Base-by-base conservation (phyloP, 2,888 invertebrate genomes). In the Oeneis ivallda region DNA sequence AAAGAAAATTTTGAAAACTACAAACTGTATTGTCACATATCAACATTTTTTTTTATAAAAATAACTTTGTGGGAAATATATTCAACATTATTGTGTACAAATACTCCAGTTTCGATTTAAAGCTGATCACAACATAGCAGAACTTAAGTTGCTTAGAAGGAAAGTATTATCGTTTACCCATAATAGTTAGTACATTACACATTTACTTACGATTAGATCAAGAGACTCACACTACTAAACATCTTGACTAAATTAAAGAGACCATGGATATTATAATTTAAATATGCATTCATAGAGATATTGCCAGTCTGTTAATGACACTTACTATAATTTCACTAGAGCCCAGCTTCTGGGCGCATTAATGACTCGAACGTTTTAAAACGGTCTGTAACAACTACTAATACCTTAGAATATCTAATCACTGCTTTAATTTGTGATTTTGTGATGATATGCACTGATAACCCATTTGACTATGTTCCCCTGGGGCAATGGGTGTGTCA, bases 381-480 rank as follows among this genome's bases (percentile, higher is more conserved):
- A 89, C 84, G 78, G 87, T 86, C 82, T 81, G 86, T 91, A 90
- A 90, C 89, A 88, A 83, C 91, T 92, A 91, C 87, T 90, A 92
- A 91, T 90, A 91, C 90, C 92, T 90, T 89, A 89, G 79, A 87
- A 87, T 86, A 89, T 87, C 89, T 92, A 91, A 89, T 88, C 92
- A 91, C 92, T 92, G 92, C 87, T 86, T 85, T 84, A 85, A 84
- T 87, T 90, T 91, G 89, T 92, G 91, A 91, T 92, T 87, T 90
- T 91, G 89, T 92, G 91, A 91, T 92, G 92, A 92, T 92, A 92
- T 92, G 92, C 92, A 92, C 89, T 89, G 87, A 90, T 86, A 83
- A 85, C 89, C 89, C 89, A 87, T 76, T 75, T 76, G 82, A 86
- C 89, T 86, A 84, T 78, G 82, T 84, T 82, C 71, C 71, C 74